These are phyloP conservation scores for Lepidocyrtinus sp. DNA, from an alignment of 2,888 invertebrate genomes.

Conservation along the genomic window DNA sequence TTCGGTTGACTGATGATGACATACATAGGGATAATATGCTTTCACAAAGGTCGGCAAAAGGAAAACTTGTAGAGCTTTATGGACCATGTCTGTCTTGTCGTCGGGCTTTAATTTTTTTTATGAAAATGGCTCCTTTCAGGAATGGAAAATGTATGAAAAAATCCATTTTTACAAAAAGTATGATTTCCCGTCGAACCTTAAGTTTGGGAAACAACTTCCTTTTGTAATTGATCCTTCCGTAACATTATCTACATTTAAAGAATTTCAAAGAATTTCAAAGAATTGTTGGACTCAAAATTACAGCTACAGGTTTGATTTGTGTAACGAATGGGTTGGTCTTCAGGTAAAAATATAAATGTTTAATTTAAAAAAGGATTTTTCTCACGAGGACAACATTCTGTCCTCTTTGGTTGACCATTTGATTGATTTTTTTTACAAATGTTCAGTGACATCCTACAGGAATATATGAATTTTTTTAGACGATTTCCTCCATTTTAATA, in stretches of 20 bases:
- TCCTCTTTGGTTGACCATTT: constrained; percentile 8
- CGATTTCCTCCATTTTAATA: constrained; percentile 6
- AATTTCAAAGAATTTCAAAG: constrained; percentile 22
- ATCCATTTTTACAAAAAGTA: constrained; percentile 20
- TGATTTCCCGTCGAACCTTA: neutral
- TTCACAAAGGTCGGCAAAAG: neutral
- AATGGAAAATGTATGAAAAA: too few species aligned
- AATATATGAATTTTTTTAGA: constrained; percentile 8
- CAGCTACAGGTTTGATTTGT: neutral
- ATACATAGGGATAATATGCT: neutral
- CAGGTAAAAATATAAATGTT: constrained; percentile 17
- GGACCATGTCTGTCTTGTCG: too few species aligned
- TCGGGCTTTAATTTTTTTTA: neutral
- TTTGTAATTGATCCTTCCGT: constrained; percentile 5
- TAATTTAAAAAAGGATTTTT: constrained; percentile 1
- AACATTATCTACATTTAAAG: constrained; percentile 26
- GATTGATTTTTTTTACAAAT: constrained; percentile 5
- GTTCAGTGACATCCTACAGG: neutral
- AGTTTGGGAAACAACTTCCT: too few species aligned
- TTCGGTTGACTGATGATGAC: constrained; percentile 53
- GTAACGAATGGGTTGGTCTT: constrained; percentile 32
- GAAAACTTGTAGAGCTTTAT: too few species aligned
- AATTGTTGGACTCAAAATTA: constrained; percentile 23
- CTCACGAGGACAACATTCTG: neutral
- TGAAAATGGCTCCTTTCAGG: neutral